Evolutionary conservation across 2,797 vertebrate genomes (phyloP).

Genomic region (Rhincodon typus): DNA sequence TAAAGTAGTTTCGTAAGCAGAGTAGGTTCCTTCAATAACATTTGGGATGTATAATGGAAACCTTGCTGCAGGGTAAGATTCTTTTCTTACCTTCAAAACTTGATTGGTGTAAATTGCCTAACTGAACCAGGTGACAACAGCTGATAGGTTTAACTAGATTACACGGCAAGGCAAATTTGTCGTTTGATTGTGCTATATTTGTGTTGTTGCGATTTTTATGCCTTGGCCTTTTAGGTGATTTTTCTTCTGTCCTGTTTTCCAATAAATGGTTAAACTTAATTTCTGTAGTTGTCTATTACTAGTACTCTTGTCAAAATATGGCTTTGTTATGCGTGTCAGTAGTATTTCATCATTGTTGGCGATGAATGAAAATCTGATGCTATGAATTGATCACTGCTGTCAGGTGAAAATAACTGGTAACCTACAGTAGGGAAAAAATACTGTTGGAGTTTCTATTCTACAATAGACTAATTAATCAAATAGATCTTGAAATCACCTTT

Average conservation of each 20-base stretch:
- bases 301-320: not conserved
- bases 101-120: not conserved
- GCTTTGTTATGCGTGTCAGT: not conserved
- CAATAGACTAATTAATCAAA: not conserved
- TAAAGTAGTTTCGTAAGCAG: not conserved
- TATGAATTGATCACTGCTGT: not conserved
- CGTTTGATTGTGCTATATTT: not conserved
- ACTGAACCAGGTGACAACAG: not conserved
- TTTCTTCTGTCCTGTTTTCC: not conserved
- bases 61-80: not conserved
- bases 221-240: not conserved
- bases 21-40: not conserved
- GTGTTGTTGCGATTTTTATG: too few relatives aligned
- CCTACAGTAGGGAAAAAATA: not conserved
- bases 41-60: not conserved
- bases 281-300: not conserved
- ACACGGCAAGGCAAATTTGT: not conserved
- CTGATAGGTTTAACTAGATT: not conserved
- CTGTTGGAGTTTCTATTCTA: not conserved
- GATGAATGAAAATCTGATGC: not conserved
- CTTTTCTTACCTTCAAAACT: not conserved
- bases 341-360: not conserved
- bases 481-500: not conserved
- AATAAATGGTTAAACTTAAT: not conserved
- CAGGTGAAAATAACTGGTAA: not conserved